Base-by-base conservation (phyloP, 2,888 invertebrate genomes). In the Prenolepis imparis region DNA sequence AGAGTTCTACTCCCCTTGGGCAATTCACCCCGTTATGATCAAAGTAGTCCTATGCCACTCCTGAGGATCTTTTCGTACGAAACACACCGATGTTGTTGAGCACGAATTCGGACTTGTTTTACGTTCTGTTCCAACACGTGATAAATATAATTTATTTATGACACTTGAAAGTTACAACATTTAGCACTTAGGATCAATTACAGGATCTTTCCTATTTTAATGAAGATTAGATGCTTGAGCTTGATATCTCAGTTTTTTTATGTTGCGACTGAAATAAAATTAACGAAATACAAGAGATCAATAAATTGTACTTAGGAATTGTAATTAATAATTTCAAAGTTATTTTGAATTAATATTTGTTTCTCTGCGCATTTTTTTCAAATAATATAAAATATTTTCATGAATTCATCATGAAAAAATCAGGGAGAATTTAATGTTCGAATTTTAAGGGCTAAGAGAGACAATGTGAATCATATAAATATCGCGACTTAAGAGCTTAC, bases 1-100 rank as follows among this genome's bases (percentile, higher is more conserved):
- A 67, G n/a, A 52, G 48, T 77, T 48, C 72, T 68, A 59, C 75
- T 82, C 66, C 78, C 84, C 48, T 36, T 44, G 32, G 84, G 63
- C 82, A 55, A 86, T 81, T 77, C 52, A 73, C 48, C 44, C 36
- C 3, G 8, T 36, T 68, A 61, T 39, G 77, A 28, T 21, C 9
- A 32, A 63, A 61, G 21, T 64, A 32, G 15, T 4, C 18, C 28
- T 72, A 55, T 15, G 21, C 15, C 24, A 39, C 24, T 5, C 24
- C 9, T 12, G 70, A 66, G 41, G 39, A 80, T 83, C 66, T 83
- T 66, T 77, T 41, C n/a, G 18, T 41, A 39, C 12, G 6, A 39
- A 41, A 55, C 18, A 44, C 44, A 3, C 52, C n/a, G n/a, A 52
- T n/a, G 21, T 24, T 36, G 41, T n/a, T n/a, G 48, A 18, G 41